Evolutionary conservation across 2,113 vertebrate genomes (phyloP).

Genomic region (Tringa solitaria): DNA sequence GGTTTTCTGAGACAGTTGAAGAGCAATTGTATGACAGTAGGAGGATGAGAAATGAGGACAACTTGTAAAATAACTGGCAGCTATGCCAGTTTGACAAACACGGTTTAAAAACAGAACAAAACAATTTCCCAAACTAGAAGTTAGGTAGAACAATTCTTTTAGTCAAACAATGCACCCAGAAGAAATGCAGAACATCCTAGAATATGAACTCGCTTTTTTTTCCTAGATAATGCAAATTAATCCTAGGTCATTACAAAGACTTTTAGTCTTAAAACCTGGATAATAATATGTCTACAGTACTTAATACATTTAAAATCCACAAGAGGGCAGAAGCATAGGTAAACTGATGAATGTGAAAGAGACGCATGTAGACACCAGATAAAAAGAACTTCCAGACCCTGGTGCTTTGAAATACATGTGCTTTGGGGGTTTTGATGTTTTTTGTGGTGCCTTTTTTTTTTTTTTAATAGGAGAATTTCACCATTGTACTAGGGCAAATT

Average conservation of each 20-base stretch:
- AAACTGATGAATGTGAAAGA: not conserved
- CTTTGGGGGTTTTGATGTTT: not conserved
- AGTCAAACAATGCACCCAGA: not conserved
- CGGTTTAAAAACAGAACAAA: not conserved
- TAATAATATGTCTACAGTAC: not conserved
- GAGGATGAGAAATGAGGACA: not conserved
- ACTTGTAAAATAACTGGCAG: not conserved
- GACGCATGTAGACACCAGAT: not conserved
- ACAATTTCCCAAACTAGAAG: not conserved
- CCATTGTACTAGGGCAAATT: not conserved
- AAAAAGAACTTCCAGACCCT: not conserved
- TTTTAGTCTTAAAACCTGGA: not conserved
- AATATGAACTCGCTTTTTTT: accelerated
- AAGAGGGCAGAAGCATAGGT: constrained; percentile 28
- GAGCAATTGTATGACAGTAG: not conserved
- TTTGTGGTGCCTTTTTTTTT: not conserved
- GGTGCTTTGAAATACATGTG: not conserved
- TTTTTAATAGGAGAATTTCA: not conserved
- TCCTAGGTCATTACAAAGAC: not conserved
- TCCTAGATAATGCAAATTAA: not conserved
- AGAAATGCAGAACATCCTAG: not conserved
- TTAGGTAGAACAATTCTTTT: not conserved
- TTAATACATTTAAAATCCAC: constrained; percentile 6
- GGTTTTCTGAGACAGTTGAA: not conserved
- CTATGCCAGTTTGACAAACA: not conserved